phyloP scores from a whole-genome alignment of 92 coral and sea anemone species.

The Chrysogorgia sp. region DNA sequence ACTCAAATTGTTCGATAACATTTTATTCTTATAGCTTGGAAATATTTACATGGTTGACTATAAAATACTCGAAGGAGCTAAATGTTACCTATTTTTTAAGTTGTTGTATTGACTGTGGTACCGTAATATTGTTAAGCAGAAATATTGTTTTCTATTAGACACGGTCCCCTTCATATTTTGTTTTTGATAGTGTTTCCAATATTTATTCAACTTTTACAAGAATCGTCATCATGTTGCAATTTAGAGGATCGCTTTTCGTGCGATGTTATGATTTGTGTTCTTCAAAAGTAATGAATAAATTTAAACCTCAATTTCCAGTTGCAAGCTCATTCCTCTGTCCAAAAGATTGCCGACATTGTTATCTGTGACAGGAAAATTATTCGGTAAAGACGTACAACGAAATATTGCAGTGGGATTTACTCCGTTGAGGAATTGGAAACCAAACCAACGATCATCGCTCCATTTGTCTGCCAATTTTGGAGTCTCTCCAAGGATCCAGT shows the following conservation, averaged over 20 bases:
- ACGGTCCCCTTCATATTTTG: too few relatives aligned
- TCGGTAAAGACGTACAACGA: constrained; percentile 64
- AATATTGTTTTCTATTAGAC: too few relatives aligned
- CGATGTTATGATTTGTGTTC: too few relatives aligned
- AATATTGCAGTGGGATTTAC: constrained; percentile 67
- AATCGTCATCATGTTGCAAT: too few relatives aligned
- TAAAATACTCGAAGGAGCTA: constrained; percentile 62
- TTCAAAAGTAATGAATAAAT: neutral
- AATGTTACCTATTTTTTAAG: too few relatives aligned
- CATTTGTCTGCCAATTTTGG: constrained; percentile 59
- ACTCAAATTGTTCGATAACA: too few relatives aligned
- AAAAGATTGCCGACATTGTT: constrained; percentile 50
- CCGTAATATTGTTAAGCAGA: too few relatives aligned
- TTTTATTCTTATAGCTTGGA: constrained; percentile 56
- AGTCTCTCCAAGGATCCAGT: constrained; percentile 44
- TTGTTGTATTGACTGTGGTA: too few relatives aligned
- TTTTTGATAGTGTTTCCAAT: too few relatives aligned
- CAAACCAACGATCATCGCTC: constrained; percentile 71
- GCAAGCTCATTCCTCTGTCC: constrained; percentile 66
- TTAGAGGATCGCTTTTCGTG: too few relatives aligned
- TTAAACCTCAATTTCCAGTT: constrained; percentile 64
- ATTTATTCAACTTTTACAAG: too few relatives aligned
- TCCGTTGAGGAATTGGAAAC: constrained; percentile 74
- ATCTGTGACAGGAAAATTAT: constrained; percentile 63
- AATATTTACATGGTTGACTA: constrained; percentile 69